Evolutionary conservation across 2,113 vertebrate genomes (phyloP), one percentile per base, ranked within the genome.

Genomic region (Prunella himalayana): DNA sequence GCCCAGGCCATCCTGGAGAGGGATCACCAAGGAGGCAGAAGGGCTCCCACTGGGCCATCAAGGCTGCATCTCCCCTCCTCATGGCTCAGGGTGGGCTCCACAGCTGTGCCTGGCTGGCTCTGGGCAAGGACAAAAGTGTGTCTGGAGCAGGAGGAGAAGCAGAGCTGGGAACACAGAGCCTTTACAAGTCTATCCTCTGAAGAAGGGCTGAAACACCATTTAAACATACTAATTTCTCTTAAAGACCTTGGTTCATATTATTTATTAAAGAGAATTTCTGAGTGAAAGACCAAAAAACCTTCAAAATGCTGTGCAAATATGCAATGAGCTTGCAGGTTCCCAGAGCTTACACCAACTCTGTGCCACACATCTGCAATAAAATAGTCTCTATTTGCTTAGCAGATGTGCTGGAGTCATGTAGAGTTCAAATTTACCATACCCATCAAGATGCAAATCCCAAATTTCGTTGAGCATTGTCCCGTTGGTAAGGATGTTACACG

Each of bases 381-480:
- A 71, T 73, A 41, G 81, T 28, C 87, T 95, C 88, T 88, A 1
- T 89, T 95, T 92, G 86, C 88, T 82, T 84, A 93, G 83, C 87
- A 91, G 86, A 93, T 91, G 83, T n/a, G 0, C 83, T 73, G 75
- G 86, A 97, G 96, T 97, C 95, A 96, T 72, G 33, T 5, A 88
- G 91, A 94, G 96, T 97, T 97, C 95, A 97, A 81, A 95, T 92
- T 86, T 92, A 87, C 68, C 22, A 35, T 94, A 84, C 88, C 90
- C 72, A 91, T 95, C 86, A 88, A 92, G 71, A 94, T 94, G 92
- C 93, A 97, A 97, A 96, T 97, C 94, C 96, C 85, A 87, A 89
- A 88, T 77, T 93, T 94, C 7, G 0, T 88, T 92, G 59, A 94
- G 87, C 82, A 45, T 94, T 69, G 59, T 94, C 95, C 72, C 2